These are phyloP conservation scores for Helicolenus hilgendorfi DNA, from an alignment of 2,797 vertebrate genomes.

Conservation along the genomic window DNA sequence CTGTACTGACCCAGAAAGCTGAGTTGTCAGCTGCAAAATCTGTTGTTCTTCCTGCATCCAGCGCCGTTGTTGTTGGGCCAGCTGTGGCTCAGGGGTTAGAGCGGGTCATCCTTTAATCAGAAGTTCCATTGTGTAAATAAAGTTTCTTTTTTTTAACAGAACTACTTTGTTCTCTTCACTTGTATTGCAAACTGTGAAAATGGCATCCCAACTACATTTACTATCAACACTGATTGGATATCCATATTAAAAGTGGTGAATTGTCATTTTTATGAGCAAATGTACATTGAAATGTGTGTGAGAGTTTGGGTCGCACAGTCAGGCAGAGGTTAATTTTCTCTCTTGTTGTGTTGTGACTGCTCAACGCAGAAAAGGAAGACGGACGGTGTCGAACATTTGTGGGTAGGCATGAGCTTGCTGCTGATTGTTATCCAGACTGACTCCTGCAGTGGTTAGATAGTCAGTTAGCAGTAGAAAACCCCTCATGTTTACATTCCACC, in stretches of 20 bases:
- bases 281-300: not conserved
- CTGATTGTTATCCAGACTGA: slow-evolving; percentile 6
- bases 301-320: accelerated
- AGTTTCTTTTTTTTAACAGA: no score
- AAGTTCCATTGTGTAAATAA: no score
- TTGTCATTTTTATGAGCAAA: not conserved
- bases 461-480: slow-evolving; percentile 21
- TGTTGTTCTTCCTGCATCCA: no score
- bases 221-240: accelerated
- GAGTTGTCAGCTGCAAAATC: no score
- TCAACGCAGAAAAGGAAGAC: slow-evolving; percentile 93
- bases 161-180: no score
- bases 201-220: not conserved
- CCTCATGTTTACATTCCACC: not conserved
- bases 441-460: not conserved
- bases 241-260: not conserved
- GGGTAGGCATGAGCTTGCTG: slow-evolving; percentile 48
- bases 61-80: no score
- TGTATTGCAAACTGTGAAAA: no score
- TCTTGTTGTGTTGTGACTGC: slow-evolving; percentile 85
- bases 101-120: no score
- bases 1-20: no score
- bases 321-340: no score
- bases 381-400: slow-evolving; percentile 83
- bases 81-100: no score